A percentile compares a stretch with the other conserved stretches of the same genome.
These are phyloP conservation scores for Lordiphosa clarofinis DNA, from an alignment of 1,140 invertebrate genomes.

Conservation along the genomic window DNA sequence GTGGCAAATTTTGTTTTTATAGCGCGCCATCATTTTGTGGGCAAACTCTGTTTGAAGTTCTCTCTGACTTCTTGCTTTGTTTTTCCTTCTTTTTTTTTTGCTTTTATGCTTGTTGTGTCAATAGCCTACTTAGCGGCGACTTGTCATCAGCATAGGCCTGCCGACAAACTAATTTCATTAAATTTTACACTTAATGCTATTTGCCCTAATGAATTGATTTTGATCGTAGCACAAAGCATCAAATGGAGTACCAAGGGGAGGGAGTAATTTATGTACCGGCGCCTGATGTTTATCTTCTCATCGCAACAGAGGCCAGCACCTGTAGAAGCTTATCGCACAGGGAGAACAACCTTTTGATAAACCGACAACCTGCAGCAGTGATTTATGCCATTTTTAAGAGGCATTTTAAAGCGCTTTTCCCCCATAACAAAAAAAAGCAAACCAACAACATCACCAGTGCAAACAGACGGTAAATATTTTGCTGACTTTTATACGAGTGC, in stretches of 20 bases:
- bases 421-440: constrained; percentile 15
- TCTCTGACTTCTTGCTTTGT: constrained; percentile 32
- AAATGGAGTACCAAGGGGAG: constrained; percentile 29
- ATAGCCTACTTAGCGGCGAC: constrained; percentile 42
- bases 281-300: constrained; percentile 48
- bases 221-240: constrained; percentile 42
- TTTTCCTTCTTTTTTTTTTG: constrained; percentile 15
- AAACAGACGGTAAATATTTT: constrained; percentile 5
- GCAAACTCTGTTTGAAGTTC: constrained; percentile 52
- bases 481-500: constrained; percentile 41
- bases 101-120: constrained; percentile 20
- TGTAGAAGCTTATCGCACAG: constrained; percentile 46
- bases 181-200: constrained; percentile 36
- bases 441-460: neutral
- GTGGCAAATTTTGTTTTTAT: constrained; percentile 68
- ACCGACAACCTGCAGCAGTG: constrained; percentile 41
- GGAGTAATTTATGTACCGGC: constrained; percentile 54
- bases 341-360: constrained; percentile 45
- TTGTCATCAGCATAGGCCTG: constrained; percentile 30
- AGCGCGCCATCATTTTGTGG: constrained; percentile 4
- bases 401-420: constrained; percentile 37
- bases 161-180: constrained; percentile 54
- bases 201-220: constrained; percentile 68
- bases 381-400: constrained; percentile 59
- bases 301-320: constrained; percentile 19